These are phyloP conservation scores for Cathartes aura DNA, from an alignment of 2,113 vertebrate genomes.

Conservation along the genomic window DNA sequence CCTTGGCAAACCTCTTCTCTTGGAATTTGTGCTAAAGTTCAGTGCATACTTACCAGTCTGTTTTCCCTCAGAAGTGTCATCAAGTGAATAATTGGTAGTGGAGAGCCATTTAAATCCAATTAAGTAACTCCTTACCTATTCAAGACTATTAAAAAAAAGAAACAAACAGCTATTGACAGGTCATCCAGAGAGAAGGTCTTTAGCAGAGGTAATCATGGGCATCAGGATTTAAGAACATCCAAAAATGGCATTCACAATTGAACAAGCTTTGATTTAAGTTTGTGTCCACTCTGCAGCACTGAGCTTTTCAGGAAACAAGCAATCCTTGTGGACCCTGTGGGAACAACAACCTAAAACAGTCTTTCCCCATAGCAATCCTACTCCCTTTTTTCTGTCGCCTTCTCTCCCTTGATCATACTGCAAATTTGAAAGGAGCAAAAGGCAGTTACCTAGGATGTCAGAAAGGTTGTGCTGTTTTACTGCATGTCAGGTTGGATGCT, in stretches of 20 bases:
- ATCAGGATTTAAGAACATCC: no score
- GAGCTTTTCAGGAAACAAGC: background rate
- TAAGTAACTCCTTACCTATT: background rate
- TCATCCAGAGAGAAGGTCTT: background rate
- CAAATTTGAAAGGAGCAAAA: background rate
- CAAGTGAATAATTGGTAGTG: background rate
- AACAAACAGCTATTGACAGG: background rate
- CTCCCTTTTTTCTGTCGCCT: background rate
- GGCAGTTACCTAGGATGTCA: background rate
- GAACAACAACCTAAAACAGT: background rate
- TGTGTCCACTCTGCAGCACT: background rate
- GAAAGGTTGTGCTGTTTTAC: background rate
- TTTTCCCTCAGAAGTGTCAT: background rate
- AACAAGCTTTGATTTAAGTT: background rate
- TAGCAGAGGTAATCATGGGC: fast-evolving
- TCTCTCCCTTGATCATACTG: background rate
- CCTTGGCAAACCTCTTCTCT: background rate
- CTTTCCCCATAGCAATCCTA: background rate
- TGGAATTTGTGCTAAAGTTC: background rate
- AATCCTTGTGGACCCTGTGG: fast-evolving
- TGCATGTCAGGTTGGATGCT: background rate
- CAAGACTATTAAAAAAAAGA: background rate
- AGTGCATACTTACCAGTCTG: fast-evolving
- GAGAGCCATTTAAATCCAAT: background rate
- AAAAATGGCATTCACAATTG: fast-evolving